A percentile compares a stretch with the other conserved stretches of the same genome.
phyloP scores from a whole-genome alignment of 2,113 vertebrate genomes.

The Eulemur macaco region DNA sequence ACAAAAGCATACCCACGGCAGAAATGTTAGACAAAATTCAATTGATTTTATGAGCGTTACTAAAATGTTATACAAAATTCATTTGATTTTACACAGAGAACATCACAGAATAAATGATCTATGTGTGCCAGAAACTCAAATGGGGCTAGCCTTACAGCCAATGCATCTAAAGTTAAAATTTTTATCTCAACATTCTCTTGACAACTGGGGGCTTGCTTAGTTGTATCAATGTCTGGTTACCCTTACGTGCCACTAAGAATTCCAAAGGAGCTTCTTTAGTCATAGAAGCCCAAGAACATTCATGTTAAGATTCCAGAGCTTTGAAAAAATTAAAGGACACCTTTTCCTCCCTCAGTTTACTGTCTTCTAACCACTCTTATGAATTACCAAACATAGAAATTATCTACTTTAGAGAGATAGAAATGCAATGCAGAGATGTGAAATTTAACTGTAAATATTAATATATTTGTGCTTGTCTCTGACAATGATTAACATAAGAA shows the following conservation, averaged over 20 bases:
- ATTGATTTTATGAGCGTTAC: not conserved
- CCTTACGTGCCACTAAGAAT: not conserved
- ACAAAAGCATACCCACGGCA: not conserved
- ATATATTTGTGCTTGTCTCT: not conserved
- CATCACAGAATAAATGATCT: not conserved
- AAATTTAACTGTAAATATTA: not conserved
- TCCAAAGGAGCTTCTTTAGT: not conserved
- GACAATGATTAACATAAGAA: not conserved
- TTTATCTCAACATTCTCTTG: not conserved
- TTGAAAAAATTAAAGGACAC: not conserved
- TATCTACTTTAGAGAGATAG: not conserved
- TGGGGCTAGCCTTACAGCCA: not conserved
- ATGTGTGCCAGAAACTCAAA: not conserved
- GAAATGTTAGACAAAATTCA: not conserved
- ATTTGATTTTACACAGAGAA: not conserved
- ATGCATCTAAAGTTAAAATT: constrained; percentile 4
- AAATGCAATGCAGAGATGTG: not conserved
- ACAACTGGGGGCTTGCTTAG: not conserved
- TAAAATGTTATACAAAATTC: not conserved
- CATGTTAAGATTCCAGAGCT: not conserved
- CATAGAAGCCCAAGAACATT: not conserved
- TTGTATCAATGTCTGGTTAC: not conserved
- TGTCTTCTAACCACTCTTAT: not conserved
- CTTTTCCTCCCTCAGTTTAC: not conserved
- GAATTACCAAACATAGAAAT: not conserved